A percentile compares a stretch with the other conserved stretches of the same genome.
phyloP scores from a whole-genome alignment of 2,113 vertebrate genomes.

The Nasalis larvatus region DNA sequence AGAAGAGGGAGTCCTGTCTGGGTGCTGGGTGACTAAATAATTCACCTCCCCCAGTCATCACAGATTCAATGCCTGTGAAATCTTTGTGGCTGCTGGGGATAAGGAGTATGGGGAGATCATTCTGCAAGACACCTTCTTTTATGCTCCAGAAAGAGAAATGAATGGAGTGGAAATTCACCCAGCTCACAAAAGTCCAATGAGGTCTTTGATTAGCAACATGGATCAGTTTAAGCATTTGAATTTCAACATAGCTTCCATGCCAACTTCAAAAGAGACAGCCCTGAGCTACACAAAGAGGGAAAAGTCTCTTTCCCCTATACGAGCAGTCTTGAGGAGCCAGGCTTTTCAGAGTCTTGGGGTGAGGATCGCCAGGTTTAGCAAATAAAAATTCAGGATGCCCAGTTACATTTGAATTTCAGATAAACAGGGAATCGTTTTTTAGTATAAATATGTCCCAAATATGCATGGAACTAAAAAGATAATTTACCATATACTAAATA shows the following conservation, averaged over 20 bases:
- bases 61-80: background rate
- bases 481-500: background rate
- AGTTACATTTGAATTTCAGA: background rate
- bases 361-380: background rate
- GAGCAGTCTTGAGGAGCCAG: too few species aligned
- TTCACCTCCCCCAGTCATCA: background rate
- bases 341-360: background rate
- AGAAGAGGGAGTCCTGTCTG: background rate
- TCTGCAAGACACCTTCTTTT: background rate
- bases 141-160: background rate
- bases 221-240: background rate
- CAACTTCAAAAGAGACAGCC: background rate
- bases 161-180: background rate
- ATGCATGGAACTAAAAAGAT: background rate
- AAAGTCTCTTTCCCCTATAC: background rate
- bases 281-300: background rate
- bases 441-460: background rate
- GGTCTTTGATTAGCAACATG: background rate
- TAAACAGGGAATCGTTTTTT: background rate
- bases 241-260: background rate
- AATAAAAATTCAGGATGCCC: background rate
- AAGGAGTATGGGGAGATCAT: fast-evolving
- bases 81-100: background rate
- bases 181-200: background rate
- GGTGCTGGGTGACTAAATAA: background rate